Percentiles rank a stretch among this genome's conserved stretches.
Evolutionary conservation across 2,888 invertebrate genomes (phyloP).

Genomic region (Diaperis boleti): DNA sequence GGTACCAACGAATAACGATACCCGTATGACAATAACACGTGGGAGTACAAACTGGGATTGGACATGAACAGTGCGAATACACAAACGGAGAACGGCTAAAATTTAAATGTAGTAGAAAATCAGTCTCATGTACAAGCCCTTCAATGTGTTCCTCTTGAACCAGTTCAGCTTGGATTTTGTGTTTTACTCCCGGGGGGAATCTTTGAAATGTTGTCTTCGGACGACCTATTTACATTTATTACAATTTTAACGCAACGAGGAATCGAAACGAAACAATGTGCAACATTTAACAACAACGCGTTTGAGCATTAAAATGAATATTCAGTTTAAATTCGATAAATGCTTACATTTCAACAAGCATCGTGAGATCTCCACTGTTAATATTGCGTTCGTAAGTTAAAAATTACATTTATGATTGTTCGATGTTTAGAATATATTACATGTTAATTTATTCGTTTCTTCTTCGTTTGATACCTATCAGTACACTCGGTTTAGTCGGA

Average conservation of each 20-base stretch:
- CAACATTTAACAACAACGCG: conserved; percentile 47
- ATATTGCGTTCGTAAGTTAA: conserved; percentile 45
- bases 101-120: conserved; percentile 60
- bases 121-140: conserved; percentile 62
- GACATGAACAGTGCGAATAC: conserved; percentile 40
- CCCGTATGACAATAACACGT: conserved; percentile 46
- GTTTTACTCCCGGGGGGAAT: conserved; percentile 27
- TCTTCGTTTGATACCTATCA: conserved; percentile 27
- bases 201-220: conserved; percentile 22
- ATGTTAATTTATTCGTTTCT: conserved; percentile 32
- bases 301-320: conserved; percentile 44
- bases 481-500: conserved; percentile 57
- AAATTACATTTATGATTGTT: conserved; percentile 59
- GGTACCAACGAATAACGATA: conserved; percentile 49
- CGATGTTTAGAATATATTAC: conserved; percentile 61
- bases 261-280: conserved; percentile 37
- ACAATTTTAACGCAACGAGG: conserved; percentile 1
- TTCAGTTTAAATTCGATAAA: conserved; percentile 35
- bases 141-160: conserved; percentile 32
- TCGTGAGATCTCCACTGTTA: conserved; percentile 35
- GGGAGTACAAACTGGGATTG: conserved; percentile 35
- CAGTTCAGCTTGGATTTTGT: conserved; percentile 34
- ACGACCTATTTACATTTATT: conserved; percentile 37
- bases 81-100: conserved; percentile 48
- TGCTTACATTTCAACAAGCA: conserved; percentile 38